Evolutionary conservation across 2,113 vertebrate species (phyloP), one percentile per base, ranked within the genome.

Genomic region (Sprattus sprattus): DNA sequence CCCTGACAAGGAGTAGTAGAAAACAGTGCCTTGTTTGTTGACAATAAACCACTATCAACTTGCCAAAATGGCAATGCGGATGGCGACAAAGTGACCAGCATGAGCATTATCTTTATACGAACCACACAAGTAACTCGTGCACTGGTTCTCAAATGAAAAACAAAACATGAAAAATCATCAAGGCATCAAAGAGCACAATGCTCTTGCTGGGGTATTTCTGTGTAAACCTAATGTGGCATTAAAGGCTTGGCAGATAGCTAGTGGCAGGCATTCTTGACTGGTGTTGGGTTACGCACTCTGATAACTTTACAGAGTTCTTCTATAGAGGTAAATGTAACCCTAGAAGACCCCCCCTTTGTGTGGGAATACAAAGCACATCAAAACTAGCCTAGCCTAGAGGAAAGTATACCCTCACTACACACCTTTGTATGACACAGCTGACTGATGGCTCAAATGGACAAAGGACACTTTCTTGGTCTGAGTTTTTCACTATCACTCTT

Each of bases 221-320:
- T 54, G 52, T 15, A 54, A 15, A 18, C 15, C 15, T 54, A 15
- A 54, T 54, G 52, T 54, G 52, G 52, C 52, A 54, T 16, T 54
- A 54, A 54, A 16, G 52, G 52, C 45, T 57, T 44, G 81, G 52
- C 47, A 82, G 81, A 20, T 49, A 52, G 47, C 83, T 60, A 45
- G 52, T 49, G 57, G 45, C 22, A 44, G 25, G 81, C 47, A 20
- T 82, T 82, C 45, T 71, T 3, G 25, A 6, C 49, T 3, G 0
- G 18, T 67, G 78, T 89, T 88, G 46, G 80, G 88, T 90, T 90
- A 78, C 88, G 71, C 49, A 46, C 11, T 67, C 89, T 84, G n/a
- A 3, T 10, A 50, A 45, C 45, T 10, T 87, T 84, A 89, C 81
- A 85, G 82, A 54, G 83, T 9, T 49, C 54, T 81, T 86, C 82